Evolutionary conservation across 2,888 invertebrate species (phyloP), one percentile per base, ranked within the genome.

Genomic region (Pyrrhia umbra): DNA sequence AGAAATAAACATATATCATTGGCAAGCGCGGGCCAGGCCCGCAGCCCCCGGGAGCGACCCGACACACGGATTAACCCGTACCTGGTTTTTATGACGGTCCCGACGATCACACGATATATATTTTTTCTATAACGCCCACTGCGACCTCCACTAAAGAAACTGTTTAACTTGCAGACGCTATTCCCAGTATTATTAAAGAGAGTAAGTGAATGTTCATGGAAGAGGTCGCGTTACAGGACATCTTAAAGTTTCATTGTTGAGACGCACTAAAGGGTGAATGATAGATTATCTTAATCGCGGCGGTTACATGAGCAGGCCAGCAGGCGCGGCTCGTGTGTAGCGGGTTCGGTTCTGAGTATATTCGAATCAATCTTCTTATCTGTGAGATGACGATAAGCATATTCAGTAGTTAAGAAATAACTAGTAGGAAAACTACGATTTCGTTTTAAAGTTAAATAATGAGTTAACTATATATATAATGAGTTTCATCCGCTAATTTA

Each of bases 21-120:
- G 56, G 39, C 39, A 51, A 56, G 49, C 72, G 52, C 21, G 34
- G 30, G 27, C 6, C 50, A 27, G 52, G 43, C n/a, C 30, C 10
- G 25, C 30, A 47, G 15, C 23, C 40, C 30, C n/a, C 18, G 50
- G 39, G 47, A 15, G 37, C 60, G 23, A 18, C 30, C 47, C 50
- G 21, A 40, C 15, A 39, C 43, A 34, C 49, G 46, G 56, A 71
- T 76, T 75, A 63, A 63, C 62, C 71, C 75, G 42, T 64, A 72
- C 68, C 75, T 77, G 77, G 37, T 54, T 34, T 77, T 75, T 75
- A 75, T 52, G 75, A 77, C 64, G 75, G 74, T 68, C 68, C 43
- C 6, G 39, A 49, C 77, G 73, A 73, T 65, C 77, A 51, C 64
- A 73, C 56, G 52, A 60, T 61, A 68, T 61, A 68, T 60, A 77